Evolutionary conservation across 2,797 vertebrate genomes (phyloP).

Genomic region (Borostomias antarcticus): DNA sequence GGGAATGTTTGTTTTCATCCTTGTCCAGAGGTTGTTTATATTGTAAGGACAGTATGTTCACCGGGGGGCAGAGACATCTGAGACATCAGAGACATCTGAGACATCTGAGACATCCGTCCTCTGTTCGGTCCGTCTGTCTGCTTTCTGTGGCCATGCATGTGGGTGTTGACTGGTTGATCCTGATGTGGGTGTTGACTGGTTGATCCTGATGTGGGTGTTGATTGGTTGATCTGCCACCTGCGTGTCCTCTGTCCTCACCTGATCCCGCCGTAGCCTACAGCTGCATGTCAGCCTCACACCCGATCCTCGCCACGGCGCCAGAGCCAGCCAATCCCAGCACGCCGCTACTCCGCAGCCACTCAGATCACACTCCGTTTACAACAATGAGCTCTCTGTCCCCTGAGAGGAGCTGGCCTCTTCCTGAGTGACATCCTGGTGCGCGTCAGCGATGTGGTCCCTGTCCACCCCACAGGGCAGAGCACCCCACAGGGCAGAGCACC

Average conservation of each 20-base stretch:
- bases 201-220: not conserved
- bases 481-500: not conserved
- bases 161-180: not conserved
- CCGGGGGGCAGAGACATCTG: too few species aligned
- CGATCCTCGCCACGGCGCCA: too few species aligned
- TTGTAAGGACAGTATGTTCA: not conserved
- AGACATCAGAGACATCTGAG: too few species aligned
- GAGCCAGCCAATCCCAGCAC: not conserved
- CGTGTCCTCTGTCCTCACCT: not conserved
- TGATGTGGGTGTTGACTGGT: not conserved
- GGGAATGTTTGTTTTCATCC: conserved; percentile 14
- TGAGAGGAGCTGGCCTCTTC: conserved; percentile 16
- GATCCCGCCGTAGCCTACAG: not conserved
- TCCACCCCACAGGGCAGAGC: not conserved
- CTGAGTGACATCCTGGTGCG: conserved; percentile 25
- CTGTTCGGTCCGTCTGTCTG: not conserved
- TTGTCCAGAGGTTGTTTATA: conserved; percentile 17
- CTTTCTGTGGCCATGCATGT: not conserved
- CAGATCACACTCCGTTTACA: not conserved
- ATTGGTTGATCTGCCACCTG: not conserved
- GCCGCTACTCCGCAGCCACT: too few species aligned
- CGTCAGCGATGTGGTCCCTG: not conserved
- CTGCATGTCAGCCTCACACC: too few species aligned
- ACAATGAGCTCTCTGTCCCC: conserved; percentile 22
- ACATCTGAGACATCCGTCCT: conserved; percentile 5